Percentiles rank a stretch among this genome's conserved stretches.
phyloP scores from a whole-genome alignment of 2,113 vertebrate genomes.

The Thomomys bottae region DNA sequence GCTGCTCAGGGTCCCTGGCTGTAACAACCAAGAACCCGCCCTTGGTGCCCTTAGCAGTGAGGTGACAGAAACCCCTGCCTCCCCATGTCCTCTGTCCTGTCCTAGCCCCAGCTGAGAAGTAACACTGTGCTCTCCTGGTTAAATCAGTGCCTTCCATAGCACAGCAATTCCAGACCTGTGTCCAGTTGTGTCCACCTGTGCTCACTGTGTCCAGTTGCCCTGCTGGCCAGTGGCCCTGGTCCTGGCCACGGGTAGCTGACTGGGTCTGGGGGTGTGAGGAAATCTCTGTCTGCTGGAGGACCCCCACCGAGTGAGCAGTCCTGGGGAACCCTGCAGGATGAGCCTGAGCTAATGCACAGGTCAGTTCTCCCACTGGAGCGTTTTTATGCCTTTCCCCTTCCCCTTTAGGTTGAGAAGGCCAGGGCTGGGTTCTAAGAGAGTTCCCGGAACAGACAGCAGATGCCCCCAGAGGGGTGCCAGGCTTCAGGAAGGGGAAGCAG shows the following conservation, averaged over 20 bases:
- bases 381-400: background rate
- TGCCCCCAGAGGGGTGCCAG: background rate
- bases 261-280: background rate
- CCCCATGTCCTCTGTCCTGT: background rate
- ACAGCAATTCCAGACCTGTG: background rate
- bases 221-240: background rate
- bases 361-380: background rate
- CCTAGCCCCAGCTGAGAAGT: background rate
- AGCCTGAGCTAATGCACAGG: background rate
- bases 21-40: background rate
- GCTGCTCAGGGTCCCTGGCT: background rate
- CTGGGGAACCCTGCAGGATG: background rate
- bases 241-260: too few relatives aligned
- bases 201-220: background rate
- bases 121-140: background rate
- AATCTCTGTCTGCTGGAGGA: background rate
- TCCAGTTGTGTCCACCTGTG: too few relatives aligned
- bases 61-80: background rate
- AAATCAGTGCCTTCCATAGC: background rate
- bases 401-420: background rate
- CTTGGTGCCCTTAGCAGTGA: background rate
- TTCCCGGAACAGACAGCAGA: background rate
- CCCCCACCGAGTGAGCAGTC: too few relatives aligned
- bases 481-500: fast-evolving
- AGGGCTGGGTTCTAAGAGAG: background rate